Evolutionary conservation across 2,888 invertebrate species (phyloP).

Genomic region (Drosophila subquinaria): DNA sequence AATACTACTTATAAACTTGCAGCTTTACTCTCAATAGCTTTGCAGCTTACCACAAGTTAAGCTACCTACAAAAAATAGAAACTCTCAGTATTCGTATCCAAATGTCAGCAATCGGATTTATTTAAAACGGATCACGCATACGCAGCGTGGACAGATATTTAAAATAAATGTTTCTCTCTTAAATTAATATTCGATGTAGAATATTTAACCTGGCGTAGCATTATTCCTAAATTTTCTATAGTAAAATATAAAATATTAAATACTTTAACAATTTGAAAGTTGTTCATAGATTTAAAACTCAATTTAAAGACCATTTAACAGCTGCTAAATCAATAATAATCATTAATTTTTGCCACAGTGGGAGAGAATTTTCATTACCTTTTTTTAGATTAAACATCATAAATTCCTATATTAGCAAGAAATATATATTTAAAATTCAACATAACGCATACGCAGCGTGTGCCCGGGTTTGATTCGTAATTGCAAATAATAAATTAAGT

Average conservation of each 20-base stretch:
- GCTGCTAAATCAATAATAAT: too few species aligned
- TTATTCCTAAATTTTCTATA: too few species aligned
- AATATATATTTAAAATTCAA: not conserved
- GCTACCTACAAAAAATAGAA: constrained; percentile 7
- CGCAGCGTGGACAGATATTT: constrained; percentile 21
- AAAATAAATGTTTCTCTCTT: too few species aligned
- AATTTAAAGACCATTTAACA: too few species aligned
- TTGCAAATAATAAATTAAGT: constrained; percentile 4
- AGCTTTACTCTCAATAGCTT: constrained; percentile 1
- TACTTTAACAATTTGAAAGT: too few species aligned
- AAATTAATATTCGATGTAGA: too few species aligned
- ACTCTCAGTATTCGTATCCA: constrained; percentile 1
- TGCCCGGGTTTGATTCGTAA: not conserved
- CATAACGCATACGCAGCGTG: not conserved
- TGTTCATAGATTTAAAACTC: too few species aligned
- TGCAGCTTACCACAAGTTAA: constrained; percentile 21
- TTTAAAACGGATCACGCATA: constrained; percentile 31
- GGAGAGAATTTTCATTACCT: too few species aligned
- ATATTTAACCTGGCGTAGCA: too few species aligned
- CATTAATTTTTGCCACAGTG: too few species aligned
- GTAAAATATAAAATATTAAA: too few species aligned
- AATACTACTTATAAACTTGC: constrained; percentile 6
- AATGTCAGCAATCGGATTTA: constrained; percentile 22
- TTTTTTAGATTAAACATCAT: not conserved
- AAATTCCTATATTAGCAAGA: not conserved